Evolutionary conservation across 2,797 vertebrate species (phyloP).

Genomic region (Discoglossus pictus): DNA sequence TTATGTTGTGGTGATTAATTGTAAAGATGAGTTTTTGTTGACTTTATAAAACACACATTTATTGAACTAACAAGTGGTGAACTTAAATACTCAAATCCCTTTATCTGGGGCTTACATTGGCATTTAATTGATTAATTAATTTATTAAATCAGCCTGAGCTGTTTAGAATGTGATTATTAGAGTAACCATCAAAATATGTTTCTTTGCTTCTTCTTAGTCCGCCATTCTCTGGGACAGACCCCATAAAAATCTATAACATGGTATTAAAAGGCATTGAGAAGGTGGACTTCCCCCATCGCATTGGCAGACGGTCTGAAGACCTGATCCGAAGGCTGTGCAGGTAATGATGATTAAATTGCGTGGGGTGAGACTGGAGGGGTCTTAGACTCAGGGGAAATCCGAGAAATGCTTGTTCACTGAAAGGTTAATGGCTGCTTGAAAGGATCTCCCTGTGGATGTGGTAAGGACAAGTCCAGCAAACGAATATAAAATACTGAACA

Average conservation of each 20-base stretch:
- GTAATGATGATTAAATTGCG: constrained; percentile 55
- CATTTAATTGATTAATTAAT: no score
- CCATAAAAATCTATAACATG: constrained; percentile 80
- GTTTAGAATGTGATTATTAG: no score
- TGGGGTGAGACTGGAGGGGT: background rate
- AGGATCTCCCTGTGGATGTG: constrained; percentile 3
- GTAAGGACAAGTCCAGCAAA: constrained; percentile 16
- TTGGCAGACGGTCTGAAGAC: constrained; percentile 75
- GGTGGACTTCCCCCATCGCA: constrained; percentile 75
- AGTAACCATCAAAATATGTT: no score
- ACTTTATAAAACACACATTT: no score
- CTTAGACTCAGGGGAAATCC: constrained; percentile 12
- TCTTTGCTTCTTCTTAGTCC: constrained; percentile 61
- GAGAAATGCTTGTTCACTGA: constrained; percentile 3
- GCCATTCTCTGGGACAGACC: constrained; percentile 75
- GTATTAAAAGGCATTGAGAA: constrained; percentile 80
- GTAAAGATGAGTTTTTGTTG: no score
- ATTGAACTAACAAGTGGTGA: no score
- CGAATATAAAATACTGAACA: background rate
- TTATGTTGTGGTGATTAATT: no score
- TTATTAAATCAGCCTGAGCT: no score
- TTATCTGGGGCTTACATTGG: background rate
- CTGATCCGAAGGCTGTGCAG: constrained; percentile 78
- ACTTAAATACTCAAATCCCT: no score
- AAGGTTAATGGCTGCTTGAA: constrained; percentile 27